Evolutionary conservation across 2,888 invertebrate species (phyloP).

Genomic region (Epirrhoe tristata): DNA sequence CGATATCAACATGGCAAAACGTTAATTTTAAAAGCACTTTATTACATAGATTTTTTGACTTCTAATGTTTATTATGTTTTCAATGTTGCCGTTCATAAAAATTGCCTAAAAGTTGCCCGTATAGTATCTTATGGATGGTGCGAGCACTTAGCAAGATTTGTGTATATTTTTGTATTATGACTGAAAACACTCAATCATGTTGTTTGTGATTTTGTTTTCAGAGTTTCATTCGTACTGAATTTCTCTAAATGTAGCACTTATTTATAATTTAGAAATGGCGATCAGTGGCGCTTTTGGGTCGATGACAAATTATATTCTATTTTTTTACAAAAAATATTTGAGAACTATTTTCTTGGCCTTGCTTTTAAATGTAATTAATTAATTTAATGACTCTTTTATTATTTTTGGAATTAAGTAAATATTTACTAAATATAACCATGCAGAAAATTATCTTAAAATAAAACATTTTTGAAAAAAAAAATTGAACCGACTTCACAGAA

Average conservation of each 20-base stretch:
- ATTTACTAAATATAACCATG: too few species aligned
- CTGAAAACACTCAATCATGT: slow-evolving; percentile 29
- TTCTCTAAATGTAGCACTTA: slow-evolving; percentile 6
- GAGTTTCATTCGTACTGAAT: not conserved
- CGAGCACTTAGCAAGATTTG: slow-evolving; percentile 39
- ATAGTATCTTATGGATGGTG: slow-evolving; percentile 8
- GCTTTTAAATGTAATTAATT: not conserved
- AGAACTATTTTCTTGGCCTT: not conserved
- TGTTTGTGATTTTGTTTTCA: slow-evolving; percentile 20
- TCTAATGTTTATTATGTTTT: too few species aligned
- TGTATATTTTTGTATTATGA: slow-evolving; percentile 21
- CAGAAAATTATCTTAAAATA: too few species aligned
- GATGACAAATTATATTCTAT: not conserved
- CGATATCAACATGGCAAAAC: too few species aligned
- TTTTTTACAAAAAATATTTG: not conserved
- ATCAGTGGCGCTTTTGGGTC: slow-evolving; percentile 9
- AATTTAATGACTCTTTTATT: not conserved
- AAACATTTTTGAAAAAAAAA: too few species aligned
- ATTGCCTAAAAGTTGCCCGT: not conserved
- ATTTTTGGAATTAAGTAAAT: too few species aligned
- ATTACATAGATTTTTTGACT: too few species aligned
- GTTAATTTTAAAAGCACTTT: too few species aligned
- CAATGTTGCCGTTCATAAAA: not conserved
- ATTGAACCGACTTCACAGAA: too few species aligned
- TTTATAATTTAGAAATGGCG: slow-evolving; percentile 16